Base-by-base conservation (phyloP, 1,140 invertebrate species). In the Calephelis virginiensis region DNA sequence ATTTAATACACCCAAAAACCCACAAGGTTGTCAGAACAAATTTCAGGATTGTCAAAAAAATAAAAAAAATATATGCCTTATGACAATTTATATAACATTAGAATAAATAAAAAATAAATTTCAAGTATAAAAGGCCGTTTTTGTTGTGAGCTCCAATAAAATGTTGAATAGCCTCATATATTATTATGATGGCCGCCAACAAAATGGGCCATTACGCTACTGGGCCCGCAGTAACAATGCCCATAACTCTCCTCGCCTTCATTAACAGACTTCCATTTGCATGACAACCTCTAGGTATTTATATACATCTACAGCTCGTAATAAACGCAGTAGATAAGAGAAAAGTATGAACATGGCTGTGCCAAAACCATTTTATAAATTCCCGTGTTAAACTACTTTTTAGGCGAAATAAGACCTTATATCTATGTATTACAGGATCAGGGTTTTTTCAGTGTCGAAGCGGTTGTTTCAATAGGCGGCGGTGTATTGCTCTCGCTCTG, bases 261-360 rank as follows among this genome's bases (percentile, higher is more conserved):
- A 90, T 90, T 90, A 90, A 86, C 87, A 90, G 87, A 80, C 85
- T 85, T 85, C 86, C 86, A 90, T 90, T 90, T 90, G 85, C 87
- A 89, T 90, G 87, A 90, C 85, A 88, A 74, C 76, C 79, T 77
- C 76, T 72, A 53, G 13, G 14, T 53, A 86, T 76, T 76, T 86
- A 84, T 81, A 75, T 85, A 89, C 81, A 85, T 71, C 83, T 86
- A 88, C 80, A 85, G 79, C 78, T 78, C 71, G 75, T 81, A 83
- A 81, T 79, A 81, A 83, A 75, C 78, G 71, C 63, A 72, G 71
- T 75, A 77, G 78, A 82, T 78, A 80, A 77, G 76, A 76, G 75
- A 75, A 68, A 71, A 75, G 77, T 68, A 77, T 70, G 75, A 80
- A 77, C 80, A 76, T 80, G 72, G 73, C 75, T 72, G 65, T 64